Conservation (phyloP, 2,797 vertebrate genomes). For the Echiichthys vipera region DNA sequence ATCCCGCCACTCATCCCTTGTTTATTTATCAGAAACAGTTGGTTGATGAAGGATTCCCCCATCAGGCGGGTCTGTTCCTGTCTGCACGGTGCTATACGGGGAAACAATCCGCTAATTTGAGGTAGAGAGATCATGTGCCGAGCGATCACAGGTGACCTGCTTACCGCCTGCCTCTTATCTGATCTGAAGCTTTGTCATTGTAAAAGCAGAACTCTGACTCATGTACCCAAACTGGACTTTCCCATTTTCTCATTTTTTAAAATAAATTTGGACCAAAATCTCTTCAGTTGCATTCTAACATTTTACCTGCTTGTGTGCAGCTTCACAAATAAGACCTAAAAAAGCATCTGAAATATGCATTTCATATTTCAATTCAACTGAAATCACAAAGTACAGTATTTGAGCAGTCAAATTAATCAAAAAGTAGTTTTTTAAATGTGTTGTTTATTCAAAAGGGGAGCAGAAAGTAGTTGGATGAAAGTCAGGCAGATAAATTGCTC, state of each 20-base stretch:
- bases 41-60: constrained; percentile 31
- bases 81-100: background rate
- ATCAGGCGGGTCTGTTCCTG: constrained; percentile 7
- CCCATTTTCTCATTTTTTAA: constrained; percentile 2
- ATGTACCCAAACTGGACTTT: constrained; percentile 24
- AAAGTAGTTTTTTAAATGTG: too few species aligned
- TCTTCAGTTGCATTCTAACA: background rate
- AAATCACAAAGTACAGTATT: too few species aligned
- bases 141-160: constrained; percentile 13
- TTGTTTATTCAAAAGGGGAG: too few species aligned
- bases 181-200: constrained; percentile 22
- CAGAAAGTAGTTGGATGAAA: background rate
- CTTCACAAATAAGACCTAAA: background rate
- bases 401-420: background rate
- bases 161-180: constrained; percentile 28
- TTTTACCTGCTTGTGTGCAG: background rate
- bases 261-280: background rate
- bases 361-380: background rate
- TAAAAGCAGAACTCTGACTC: constrained; percentile 44
- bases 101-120: constrained; percentile 40
- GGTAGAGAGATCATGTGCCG: constrained; percentile 31
- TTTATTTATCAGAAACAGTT: constrained; percentile 55
- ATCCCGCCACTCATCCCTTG: constrained; percentile 30
- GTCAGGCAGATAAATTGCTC: background rate
- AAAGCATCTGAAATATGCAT: background rate